A percentile compares a stretch with the other conserved stretches of the same genome.
Evolutionary conservation across 1,140 invertebrate genomes (phyloP).

Genomic region (Galendromus occidentalis): DNA sequence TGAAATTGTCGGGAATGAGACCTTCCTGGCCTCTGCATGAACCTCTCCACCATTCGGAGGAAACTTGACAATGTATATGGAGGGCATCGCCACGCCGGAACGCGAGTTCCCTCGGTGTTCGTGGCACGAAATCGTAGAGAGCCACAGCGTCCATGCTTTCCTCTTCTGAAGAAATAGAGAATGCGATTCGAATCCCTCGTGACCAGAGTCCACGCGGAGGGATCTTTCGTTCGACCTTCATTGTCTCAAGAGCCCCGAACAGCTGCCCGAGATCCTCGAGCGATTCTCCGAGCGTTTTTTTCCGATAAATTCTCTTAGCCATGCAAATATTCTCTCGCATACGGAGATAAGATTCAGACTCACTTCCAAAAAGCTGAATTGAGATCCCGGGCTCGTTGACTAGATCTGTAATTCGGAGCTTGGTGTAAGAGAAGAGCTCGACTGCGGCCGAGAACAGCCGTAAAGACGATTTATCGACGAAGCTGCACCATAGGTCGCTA

Average conservation of each 20-base stretch:
- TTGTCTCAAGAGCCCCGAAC: too few relatives aligned
- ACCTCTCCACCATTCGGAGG: conserved; percentile 29
- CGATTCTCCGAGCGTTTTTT: too few relatives aligned
- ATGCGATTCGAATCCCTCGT: neutral
- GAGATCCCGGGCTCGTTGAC: conserved; percentile 10
- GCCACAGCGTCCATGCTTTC: conserved; percentile 29
- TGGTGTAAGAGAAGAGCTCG: too few relatives aligned
- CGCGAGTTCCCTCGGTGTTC: conserved; percentile 28
- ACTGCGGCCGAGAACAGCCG: too few relatives aligned
- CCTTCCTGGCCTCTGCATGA: conserved; percentile 24
- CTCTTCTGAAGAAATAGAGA: conserved; percentile 24
- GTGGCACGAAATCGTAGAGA: conserved; percentile 28
- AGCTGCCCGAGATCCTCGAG: too few relatives aligned
- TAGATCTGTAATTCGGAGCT: neutral
- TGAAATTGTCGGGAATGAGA: conserved; percentile 29
- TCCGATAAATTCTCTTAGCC: too few relatives aligned
- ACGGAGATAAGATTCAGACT: neutral
- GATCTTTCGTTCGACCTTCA: too few relatives aligned
- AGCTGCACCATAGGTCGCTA: too few relatives aligned
- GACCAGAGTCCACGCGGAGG: too few relatives aligned
- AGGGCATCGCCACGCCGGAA: conserved; percentile 29
- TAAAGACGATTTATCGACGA: too few relatives aligned
- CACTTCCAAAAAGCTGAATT: conserved; percentile 10
- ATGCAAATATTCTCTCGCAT: too few relatives aligned
- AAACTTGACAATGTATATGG: conserved; percentile 26